phyloP scores from a whole-genome alignment of 1,140 invertebrate species.

The Palaemon carinicauda region DNA sequence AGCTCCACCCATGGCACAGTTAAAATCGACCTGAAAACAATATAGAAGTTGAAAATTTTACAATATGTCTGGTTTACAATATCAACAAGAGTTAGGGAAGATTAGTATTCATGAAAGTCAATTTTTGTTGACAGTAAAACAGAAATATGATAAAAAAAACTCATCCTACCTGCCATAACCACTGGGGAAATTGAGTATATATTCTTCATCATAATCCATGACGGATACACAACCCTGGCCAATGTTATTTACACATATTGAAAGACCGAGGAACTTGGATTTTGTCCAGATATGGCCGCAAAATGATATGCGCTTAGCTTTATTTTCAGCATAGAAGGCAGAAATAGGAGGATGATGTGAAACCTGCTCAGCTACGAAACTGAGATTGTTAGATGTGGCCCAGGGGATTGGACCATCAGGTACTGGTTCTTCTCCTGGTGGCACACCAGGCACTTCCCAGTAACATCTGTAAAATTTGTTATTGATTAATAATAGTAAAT shows the following conservation, averaged over 20 bases:
- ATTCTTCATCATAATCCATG: constrained; percentile 87
- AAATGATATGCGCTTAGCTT: constrained; percentile 87
- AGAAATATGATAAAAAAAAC: neutral
- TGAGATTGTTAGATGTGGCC: constrained; percentile 80
- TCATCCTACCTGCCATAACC: constrained; percentile 82
- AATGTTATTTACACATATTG: constrained; percentile 75
- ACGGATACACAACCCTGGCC: constrained; percentile 79
- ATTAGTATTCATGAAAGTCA: neutral
- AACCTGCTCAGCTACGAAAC: constrained; percentile 97
- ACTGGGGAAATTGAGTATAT: constrained; percentile 93
- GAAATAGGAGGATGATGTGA: constrained; percentile 99
- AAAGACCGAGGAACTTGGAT: constrained; percentile 95
- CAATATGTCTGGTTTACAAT: no score
- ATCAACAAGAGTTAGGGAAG: constrained; percentile 13
- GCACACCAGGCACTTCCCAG: constrained; percentile 50
- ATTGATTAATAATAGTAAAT: neutral
- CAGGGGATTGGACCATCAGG: constrained; percentile 83
- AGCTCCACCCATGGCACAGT: constrained; percentile 97
- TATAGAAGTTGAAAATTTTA: neutral
- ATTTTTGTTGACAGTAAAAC: neutral
- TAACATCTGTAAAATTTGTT: constrained; percentile 43
- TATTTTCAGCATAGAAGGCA: constrained; percentile 96
- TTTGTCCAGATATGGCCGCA: constrained; percentile 97
- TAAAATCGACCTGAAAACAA: constrained; percentile 80
- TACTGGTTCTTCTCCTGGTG: neutral